These are phyloP conservation scores for Neosalanx taihuensis DNA, from an alignment of 2,797 vertebrate genomes.

Conservation along the genomic window DNA sequence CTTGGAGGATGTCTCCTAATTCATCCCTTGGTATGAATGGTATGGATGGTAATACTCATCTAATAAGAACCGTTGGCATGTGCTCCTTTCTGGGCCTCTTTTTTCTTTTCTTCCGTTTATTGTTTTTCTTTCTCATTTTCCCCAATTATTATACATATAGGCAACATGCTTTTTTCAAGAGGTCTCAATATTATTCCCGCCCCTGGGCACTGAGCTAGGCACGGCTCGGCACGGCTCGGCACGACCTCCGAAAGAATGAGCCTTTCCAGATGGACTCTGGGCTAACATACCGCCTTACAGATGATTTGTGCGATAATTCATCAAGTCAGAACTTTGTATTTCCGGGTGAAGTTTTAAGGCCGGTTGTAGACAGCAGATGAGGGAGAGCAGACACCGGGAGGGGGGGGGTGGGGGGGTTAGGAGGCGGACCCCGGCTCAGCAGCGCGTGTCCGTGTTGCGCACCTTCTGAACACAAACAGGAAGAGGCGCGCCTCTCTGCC, in stretches of 20 bases:
- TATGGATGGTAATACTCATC: too few species aligned
- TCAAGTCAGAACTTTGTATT: slow-evolving; percentile 37
- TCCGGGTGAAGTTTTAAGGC: slow-evolving; percentile 51
- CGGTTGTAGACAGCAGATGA: not conserved
- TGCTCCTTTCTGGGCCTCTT: too few species aligned
- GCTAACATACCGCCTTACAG: not conserved
- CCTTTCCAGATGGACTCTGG: not conserved
- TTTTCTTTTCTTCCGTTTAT: too few species aligned
- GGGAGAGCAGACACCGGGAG: slow-evolving; percentile 18
- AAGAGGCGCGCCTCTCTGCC: slow-evolving; percentile 48
- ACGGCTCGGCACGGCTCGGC: not conserved
- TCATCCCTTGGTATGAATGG: too few species aligned
- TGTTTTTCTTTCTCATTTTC: too few species aligned
- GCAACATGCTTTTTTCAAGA: too few species aligned
- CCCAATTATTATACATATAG: too few species aligned
- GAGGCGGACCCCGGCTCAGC: slow-evolving; percentile 4
- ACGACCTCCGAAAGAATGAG: not conserved
- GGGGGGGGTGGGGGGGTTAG: slow-evolving; percentile 8
- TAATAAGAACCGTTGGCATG: too few species aligned
- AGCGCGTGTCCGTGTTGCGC: slow-evolving; percentile 19
- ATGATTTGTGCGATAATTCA: not conserved
- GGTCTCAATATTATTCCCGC: too few species aligned
- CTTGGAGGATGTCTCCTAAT: too few species aligned
- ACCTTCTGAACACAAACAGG: slow-evolving; percentile 61
- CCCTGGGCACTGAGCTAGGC: not conserved